Conservation (phyloP, 2,888 invertebrate genomes). For the Elysia crispata region DNA sequence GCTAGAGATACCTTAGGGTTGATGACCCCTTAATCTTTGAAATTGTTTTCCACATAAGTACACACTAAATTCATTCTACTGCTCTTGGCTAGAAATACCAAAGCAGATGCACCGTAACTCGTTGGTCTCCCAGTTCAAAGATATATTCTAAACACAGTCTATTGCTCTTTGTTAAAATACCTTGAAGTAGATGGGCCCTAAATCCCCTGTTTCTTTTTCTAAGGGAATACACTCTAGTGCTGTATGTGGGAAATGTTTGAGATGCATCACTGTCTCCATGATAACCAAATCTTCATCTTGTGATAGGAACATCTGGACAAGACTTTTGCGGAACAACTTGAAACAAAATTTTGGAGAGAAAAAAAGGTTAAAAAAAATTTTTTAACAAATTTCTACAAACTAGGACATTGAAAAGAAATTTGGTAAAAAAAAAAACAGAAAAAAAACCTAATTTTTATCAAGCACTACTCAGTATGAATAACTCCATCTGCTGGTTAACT, state of each 20-base stretch:
- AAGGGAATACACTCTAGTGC: conserved; percentile 92
- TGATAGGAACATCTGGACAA: conserved; percentile 86
- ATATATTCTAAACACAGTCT: no score
- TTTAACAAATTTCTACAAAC: no score
- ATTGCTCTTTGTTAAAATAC: background rate
- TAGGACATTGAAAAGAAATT: no score
- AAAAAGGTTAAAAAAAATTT: no score
- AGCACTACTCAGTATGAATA: no score
- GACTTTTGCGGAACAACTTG: conserved; percentile 86
- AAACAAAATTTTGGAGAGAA: conserved; percentile 52
- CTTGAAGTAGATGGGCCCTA: conserved; percentile 93
- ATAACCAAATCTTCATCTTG: conserved; percentile 89
- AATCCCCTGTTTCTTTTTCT: conserved; percentile 88
- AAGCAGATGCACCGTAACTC: conserved; percentile 96
- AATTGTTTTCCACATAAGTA: no score
- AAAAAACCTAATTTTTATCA: no score
- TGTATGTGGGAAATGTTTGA: conserved; percentile 89
- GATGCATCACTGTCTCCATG: conserved; percentile 89
- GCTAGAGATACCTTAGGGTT: no score
- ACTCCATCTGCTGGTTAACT: no score
- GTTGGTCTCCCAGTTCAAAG: conserved; percentile 88
- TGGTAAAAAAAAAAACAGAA: no score
- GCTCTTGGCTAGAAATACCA: conserved; percentile 46
- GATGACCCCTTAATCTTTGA: no score
- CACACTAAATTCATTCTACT: no score